Base-by-base conservation (phyloP, 2,888 invertebrate species). In the Drosophila rubida region DNA sequence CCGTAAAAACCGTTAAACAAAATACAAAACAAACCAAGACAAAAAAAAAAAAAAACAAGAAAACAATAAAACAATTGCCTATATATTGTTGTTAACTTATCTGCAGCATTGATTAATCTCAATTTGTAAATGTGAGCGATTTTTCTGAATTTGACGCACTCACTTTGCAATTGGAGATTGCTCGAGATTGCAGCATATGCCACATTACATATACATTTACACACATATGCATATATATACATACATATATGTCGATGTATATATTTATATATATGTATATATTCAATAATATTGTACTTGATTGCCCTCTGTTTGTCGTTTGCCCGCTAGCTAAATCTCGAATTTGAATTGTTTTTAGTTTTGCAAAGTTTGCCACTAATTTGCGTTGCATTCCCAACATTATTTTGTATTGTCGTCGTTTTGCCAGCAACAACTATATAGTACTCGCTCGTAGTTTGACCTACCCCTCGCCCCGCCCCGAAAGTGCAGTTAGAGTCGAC, bases 81-180 rank as follows among this genome's bases (percentile, higher is more conserved):
- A 16, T 46, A 53, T 60, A 41, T 64, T 65, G 60, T 65, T 67
- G 69, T 74, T 59, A 64, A 68, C 25, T 71, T 73, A 79, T 87
- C 80, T 90, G 90, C 93, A 92, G 93, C 93, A 94, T 95, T 94
- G 95, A 95, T 94, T 96, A 98, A 98, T 98, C 97, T 98, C 98
- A 97, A 97, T 96, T 96, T 96, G 97, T 98, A 97, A 97, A 96
- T 97, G 96, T 97, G 97, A 97, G 97, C 93, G 87, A 93, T 73
- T 74, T 73, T 86, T 89, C 91, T 89, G 79, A 37, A 75, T 87
- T 87, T 81, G 67, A 87, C 82, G 90, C 90, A 89, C 90, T 91
- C 92, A 92, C 91, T 90, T 91, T 92, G 89, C 92, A 91, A 89
- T 87, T 90, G 92, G 92, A 91, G 92, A 90, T 92, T 92, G 89